A percentile compares a stretch with the other conserved stretches of the same genome.
phyloP scores from a whole-genome alignment of 2,888 invertebrate genomes.

The Protula sp. region DNA sequence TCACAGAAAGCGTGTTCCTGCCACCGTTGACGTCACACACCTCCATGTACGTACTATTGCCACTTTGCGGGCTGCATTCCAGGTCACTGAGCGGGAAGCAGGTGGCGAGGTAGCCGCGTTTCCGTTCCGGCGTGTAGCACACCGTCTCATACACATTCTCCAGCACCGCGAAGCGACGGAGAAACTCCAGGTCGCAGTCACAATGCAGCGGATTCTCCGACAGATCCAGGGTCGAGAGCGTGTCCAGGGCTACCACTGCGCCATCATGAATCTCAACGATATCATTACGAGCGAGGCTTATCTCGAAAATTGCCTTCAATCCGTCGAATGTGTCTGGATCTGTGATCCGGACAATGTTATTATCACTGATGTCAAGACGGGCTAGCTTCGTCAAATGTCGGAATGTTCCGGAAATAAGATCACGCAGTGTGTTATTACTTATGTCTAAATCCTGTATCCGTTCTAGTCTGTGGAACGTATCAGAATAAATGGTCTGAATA shows the following conservation, averaged over 20 bases:
- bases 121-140: not conserved
- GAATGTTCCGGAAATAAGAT: too few relatives aligned
- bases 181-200: constrained; percentile 6
- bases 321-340: not conserved
- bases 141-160: not conserved
- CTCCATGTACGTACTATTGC: too few relatives aligned
- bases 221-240: not conserved
- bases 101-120: not conserved
- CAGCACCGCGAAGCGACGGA: constrained; percentile 4
- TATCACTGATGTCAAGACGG: constrained; percentile 6
- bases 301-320: not conserved
- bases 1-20: not conserved
- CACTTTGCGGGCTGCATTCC: not conserved
- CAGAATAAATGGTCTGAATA: too few relatives aligned
- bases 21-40: not conserved
- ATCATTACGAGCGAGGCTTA: constrained; percentile 5
- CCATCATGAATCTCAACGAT: not conserved
- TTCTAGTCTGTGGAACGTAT: too few relatives aligned
- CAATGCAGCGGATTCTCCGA: constrained; percentile 5
- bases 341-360: constrained; percentile 3
- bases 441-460: too few relatives aligned
- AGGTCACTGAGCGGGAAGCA: not conserved
- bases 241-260: not conserved
- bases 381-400: not conserved
- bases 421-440: too few relatives aligned